phyloP scores from a whole-genome alignment of 2,113 vertebrate species.

The Rhombomys opimus region DNA sequence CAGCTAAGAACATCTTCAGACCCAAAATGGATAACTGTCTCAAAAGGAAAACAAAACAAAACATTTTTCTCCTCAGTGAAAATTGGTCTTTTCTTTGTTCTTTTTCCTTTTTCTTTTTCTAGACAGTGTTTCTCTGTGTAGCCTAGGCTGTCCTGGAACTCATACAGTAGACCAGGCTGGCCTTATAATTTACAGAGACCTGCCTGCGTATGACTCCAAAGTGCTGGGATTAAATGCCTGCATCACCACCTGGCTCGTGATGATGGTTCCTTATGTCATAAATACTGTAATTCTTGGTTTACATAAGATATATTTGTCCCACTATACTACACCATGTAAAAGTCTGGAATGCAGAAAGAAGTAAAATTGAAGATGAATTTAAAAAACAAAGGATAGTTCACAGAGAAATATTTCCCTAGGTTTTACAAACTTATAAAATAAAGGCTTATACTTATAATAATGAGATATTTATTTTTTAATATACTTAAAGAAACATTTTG shows the following conservation, averaged over 20 bases:
- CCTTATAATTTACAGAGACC: too few species aligned
- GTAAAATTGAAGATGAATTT: slow-evolving; percentile 5
- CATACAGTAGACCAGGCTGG: too few species aligned
- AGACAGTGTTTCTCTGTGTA: too few species aligned
- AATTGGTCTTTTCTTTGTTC: too few species aligned
- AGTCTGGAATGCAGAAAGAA: not conserved
- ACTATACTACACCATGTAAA: not conserved
- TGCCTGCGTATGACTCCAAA: too few species aligned
- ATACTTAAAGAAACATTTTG: not conserved
- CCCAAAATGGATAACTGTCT: not conserved
- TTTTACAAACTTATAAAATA: not conserved
- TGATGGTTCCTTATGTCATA: too few species aligned
- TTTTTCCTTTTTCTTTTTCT: too few species aligned
- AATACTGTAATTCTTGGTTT: not conserved
- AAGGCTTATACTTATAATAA: not conserved
- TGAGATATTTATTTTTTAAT: slow-evolving; percentile 37
- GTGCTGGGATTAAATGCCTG: too few species aligned
- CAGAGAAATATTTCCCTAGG: not conserved
- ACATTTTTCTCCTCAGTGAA: not conserved
- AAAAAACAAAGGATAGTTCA: not conserved
- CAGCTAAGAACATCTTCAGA: not conserved
- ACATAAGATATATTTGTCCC: not conserved
- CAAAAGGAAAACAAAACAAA: not conserved
- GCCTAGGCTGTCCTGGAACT: too few species aligned
- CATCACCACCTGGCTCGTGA: too few species aligned